Base-by-base conservation (phyloP, 2,797 vertebrate species). In the Lepidocolaptes lacrymiger region DNA sequence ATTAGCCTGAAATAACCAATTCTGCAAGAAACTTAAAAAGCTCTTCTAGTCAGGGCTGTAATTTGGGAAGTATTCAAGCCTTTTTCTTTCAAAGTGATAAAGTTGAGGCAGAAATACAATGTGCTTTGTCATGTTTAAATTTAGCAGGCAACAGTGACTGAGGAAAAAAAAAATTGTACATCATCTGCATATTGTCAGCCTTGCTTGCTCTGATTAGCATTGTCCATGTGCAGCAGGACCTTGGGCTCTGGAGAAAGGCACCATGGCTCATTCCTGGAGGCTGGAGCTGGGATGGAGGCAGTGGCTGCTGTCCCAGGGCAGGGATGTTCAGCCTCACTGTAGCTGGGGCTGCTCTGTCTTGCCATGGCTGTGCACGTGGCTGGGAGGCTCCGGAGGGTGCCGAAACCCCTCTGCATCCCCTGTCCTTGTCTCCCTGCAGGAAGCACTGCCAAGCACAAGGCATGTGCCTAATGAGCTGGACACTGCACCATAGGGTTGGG, bases 61-160 rank as follows among this genome's bases (percentile, higher is more conserved):
- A 63, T 79, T 72, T 91, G 68, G 49, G 77, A 86, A 83, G 68
- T 27, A 59, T 72, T 72, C 68, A 83, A 76, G 54, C 48, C 63
- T 79, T 83, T 69, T 58, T 62, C 48, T 58, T 59, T 20, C 3
- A 6, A 48, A 83, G 41, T 46, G 85, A 64, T 93, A n/a, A 80
- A 89, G 46, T n/a, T 88, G 81, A 92, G 90, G 85, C 87, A 94
- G 89, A 93, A 93, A 90, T 34, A 93, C 76, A 96, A 80, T 44
- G 77, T 77, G 79, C 85, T 96, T 94, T 96, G 86, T 94, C 85
- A 51, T 72, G 79, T 90, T 83, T 92, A 97, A 96, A 97, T 98
- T 93, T 95, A 95, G 93, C 87, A 92, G 16, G 26, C 89, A 88
- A 74, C 62, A 95, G 87, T 91, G 91, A 88, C 86, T 16, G 59